A percentile compares a stretch with the other conserved stretches of the same genome.
phyloP scores from a whole-genome alignment of 1,140 invertebrate genomes.

The Oedothorax gibbosus region DNA sequence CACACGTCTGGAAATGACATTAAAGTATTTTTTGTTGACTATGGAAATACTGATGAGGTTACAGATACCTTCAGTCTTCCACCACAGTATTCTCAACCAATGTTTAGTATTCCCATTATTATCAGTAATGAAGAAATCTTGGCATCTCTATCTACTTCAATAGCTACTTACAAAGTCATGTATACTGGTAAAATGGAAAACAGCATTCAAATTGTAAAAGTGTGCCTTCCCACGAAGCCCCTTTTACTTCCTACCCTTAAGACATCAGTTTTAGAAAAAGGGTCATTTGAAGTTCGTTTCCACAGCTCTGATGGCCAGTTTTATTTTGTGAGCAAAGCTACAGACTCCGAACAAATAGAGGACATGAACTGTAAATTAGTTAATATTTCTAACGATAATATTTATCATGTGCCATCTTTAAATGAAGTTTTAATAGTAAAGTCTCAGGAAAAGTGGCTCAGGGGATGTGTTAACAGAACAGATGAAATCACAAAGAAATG shows the following conservation, averaged over 20 bases:
- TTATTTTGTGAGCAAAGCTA: not conserved
- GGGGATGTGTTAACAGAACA: not conserved
- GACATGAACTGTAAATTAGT: conserved; percentile 16
- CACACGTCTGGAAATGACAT: not conserved
- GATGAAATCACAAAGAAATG: not conserved
- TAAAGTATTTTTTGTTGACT: conserved; percentile 43
- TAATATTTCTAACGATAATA: not conserved
- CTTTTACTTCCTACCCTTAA: not conserved
- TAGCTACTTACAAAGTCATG: not conserved
- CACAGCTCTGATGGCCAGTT: not conserved
- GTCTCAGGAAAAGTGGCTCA: not conserved
- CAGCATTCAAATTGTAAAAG: conserved; percentile 27
- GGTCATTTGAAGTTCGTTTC: not conserved
- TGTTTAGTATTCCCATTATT: conserved; percentile 20
- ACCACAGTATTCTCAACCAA: not conserved
- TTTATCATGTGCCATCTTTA: not conserved
- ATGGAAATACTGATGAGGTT: conserved; percentile 14
- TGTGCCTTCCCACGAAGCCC: not conserved
- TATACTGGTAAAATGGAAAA: not conserved
- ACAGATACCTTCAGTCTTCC: not conserved
- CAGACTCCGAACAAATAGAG: not conserved
- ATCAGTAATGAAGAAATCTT: not conserved
- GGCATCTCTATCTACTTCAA: not conserved
- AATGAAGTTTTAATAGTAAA: conserved; percentile 18
- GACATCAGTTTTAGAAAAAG: not conserved